Evolutionary conservation across 2,113 vertebrate genomes (phyloP).

Genomic region (Brachyhypopomus gauderio): DNA sequence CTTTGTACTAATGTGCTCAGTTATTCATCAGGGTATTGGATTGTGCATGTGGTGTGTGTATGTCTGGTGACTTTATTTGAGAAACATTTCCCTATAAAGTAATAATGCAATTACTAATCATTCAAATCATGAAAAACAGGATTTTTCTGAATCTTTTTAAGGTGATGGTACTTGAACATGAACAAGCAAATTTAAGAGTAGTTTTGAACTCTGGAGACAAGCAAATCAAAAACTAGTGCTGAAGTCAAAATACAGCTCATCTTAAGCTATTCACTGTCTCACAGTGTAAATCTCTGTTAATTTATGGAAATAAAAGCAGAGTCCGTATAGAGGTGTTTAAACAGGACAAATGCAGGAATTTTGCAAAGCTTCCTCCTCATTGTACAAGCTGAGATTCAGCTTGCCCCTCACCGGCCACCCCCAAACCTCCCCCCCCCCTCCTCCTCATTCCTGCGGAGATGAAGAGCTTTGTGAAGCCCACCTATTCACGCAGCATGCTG

Average conservation of each 20-base stretch:
- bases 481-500: constrained; percentile 61
- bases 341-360: constrained; percentile 53
- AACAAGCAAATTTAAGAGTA: neutral
- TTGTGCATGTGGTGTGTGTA: too few relatives aligned
- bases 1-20: too few relatives aligned
- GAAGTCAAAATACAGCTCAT: neutral
- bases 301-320: constrained; percentile 61
- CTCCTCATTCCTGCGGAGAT: constrained; percentile 55
- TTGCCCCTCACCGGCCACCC: neutral
- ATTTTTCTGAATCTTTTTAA: neutral
- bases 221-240: neutral
- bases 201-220: neutral
- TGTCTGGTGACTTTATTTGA: too few relatives aligned
- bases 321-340: constrained; percentile 56
- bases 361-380: constrained; percentile 42
- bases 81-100: too few relatives aligned
- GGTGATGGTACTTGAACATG: neutral
- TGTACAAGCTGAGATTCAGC: constrained; percentile 25
- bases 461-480: constrained; percentile 59
- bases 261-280: constrained; percentile 27
- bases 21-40: too few relatives aligned
- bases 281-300: constrained; percentile 56
- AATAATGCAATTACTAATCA: neutral
- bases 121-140: neutral
- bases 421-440: neutral